Percentiles rank a stretch among this genome's conserved stretches.
Evolutionary conservation across 2,888 invertebrate species (phyloP).

Genomic region (Drosophila peninsularis): DNA sequence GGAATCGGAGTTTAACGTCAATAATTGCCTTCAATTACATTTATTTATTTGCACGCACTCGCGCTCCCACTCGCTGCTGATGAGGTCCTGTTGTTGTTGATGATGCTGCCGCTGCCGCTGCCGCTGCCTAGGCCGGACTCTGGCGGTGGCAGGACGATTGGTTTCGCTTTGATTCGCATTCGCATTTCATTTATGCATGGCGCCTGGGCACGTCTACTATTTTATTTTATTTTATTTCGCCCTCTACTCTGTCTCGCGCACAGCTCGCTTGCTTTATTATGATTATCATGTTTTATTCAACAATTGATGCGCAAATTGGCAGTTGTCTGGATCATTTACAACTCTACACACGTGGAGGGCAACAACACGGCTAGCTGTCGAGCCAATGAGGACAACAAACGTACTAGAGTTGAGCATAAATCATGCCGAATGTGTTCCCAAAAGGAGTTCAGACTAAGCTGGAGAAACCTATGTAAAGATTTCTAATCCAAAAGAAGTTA

Average conservation of each 20-base stretch:
- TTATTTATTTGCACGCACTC: slow-evolving; percentile 75
- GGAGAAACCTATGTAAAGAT: no score
- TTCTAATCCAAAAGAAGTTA: neutral
- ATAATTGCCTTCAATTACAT: slow-evolving; percentile 80
- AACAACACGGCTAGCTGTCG: slow-evolving; percentile 21
- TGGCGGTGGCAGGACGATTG: slow-evolving; percentile 64
- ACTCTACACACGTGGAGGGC: slow-evolving; percentile 67
- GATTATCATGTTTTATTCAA: slow-evolving; percentile 81
- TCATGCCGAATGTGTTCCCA: slow-evolving; percentile 38
- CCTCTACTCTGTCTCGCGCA: neutral
- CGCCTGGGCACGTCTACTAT: slow-evolving; percentile 59
- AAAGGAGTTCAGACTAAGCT: slow-evolving; percentile 10
- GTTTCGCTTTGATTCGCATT: slow-evolving; percentile 79
- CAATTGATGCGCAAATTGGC: slow-evolving; percentile 81
- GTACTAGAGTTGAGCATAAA: slow-evolving; percentile 29
- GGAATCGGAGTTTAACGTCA: slow-evolving; percentile 71
- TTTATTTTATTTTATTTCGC: slow-evolving; percentile 65
- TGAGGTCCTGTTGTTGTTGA: slow-evolving; percentile 27
- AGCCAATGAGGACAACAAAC: slow-evolving; percentile 10
- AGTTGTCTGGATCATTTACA: slow-evolving; percentile 81
- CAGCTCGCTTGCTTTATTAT: slow-evolving; percentile 61
- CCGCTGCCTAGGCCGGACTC: slow-evolving; percentile 31
- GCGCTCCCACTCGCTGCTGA: slow-evolving; percentile 15
- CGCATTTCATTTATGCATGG: slow-evolving; percentile 76
- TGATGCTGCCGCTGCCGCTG: neutral